Base-by-base conservation (phyloP, 2,888 invertebrate genomes). In the Amiota mariae region DNA sequence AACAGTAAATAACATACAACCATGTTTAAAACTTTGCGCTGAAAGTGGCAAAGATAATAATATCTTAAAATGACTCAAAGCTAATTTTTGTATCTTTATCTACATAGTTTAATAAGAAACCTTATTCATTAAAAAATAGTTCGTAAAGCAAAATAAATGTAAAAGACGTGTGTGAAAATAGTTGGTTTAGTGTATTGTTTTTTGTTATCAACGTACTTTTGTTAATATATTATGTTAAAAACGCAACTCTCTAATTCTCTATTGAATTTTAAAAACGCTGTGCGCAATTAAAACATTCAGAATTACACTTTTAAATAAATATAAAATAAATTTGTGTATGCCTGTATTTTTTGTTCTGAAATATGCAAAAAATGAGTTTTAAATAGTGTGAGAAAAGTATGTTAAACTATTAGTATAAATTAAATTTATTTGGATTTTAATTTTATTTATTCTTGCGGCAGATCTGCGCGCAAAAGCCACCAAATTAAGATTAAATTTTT, bases 71-170 rank as follows among this genome's bases (percentile, higher is more conserved):
- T 20, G 15, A 54, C 47, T 72, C 51, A 48, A 57, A 46, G 54
- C 24, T 47, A 61, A 46, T 54, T 15, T 15, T 70, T 70, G 66
- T 73, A 57, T 71, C 63, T 64, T 57, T 54, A 36, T 36, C 36
- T 36, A 6, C 8, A 36, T 36, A 36, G 36, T 36, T 61, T 57
- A 73, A 73, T 9, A 68, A 68, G 54, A 68, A 71, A 80, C 81
- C 79, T 79, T 84, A 85, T 85, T 85, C 82, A 85, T 82, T 84
- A 3, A 6, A 36, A 6, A 80, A 80, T 76, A 81, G 76, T 82
- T 84, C 82, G 79, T 85, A 82, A 82, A 84, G 81, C 77, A 66
- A 77, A 81, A 57, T 74, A 74, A 36, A 72, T 20, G 63, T 51
- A 66, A 75, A 81, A 79, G 63, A 51, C 70, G 36, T 11, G 10